Evolutionary conservation across 1,140 invertebrate species (phyloP), one percentile per base, ranked within the genome.

Genomic region (Anadara kagoshimensis): DNA sequence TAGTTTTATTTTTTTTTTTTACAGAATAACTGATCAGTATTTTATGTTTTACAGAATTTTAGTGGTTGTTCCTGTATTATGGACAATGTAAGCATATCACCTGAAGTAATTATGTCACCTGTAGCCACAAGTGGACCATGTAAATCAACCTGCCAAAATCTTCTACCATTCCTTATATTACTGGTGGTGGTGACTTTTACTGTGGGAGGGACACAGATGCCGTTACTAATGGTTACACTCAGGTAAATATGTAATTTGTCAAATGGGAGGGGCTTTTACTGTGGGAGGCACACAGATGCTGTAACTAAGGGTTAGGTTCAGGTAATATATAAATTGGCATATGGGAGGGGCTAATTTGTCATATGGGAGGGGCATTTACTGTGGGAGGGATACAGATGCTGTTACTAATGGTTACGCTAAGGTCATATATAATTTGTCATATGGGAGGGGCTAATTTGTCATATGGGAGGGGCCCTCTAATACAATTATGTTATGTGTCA

Each of bases 171-270:
- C 90, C 93, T 98, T 77, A 94, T 97, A 86, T 89, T 98, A 74
- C 92, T 98, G 18, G 97, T 98, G 90, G 95, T 97, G 87, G 97
- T 98, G 95, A 97, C 96, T 14, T 96, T 97, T 85, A 93, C 96
- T 63, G 96, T 97, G 57, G 95, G 96, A 58, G 93, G 96, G 43
- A 97, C 96, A 8, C 96, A 98, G 90, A 98, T 97, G 96, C 96
- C 96, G 57, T 90, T 98, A 69, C 91, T 97, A 16, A 97, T 97
- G 96, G 97, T 97, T 82, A 96, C 97, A 26, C 91, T 98, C 82
- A 94, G 95, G 95, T 95, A 87, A 87, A 79, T 87, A 36, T 36
- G 29, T 36, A 2, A 36, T 36, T 7, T 36, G 29, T 36, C 7
- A 3, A 3, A 36, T 98, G 90, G 95, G 97, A 87, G 97, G 98